phyloP scores from a whole-genome alignment of 1,140 invertebrate species.

The Augochlora pura region DNA sequence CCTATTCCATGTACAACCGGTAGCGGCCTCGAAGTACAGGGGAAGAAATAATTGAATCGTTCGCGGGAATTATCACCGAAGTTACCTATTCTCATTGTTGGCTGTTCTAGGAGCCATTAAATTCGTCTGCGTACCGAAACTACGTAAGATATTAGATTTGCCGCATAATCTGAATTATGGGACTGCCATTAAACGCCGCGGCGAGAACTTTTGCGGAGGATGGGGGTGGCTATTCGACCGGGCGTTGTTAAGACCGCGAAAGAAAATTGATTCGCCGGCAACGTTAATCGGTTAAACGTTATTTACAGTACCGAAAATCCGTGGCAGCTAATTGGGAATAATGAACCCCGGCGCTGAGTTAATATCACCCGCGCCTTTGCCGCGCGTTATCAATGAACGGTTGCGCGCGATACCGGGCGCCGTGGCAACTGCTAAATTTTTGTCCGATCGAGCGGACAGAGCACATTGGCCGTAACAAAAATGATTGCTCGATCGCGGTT shows the following conservation, averaged over 20 bases:
- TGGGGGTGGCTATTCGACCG: no score
- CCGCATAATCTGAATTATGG: not conserved
- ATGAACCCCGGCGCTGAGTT: no score
- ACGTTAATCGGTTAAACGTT: not conserved
- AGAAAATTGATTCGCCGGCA: not conserved
- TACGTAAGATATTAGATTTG: slow-evolving; percentile 5
- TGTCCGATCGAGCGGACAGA: no score
- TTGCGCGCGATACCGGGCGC: no score
- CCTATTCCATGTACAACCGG: no score
- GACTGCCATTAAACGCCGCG: not conserved
- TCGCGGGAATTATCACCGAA: slow-evolving; percentile 5
- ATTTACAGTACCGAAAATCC: no score
- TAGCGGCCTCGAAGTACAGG: not conserved
- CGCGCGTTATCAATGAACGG: no score
- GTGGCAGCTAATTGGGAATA: no score
- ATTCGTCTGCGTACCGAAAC: slow-evolving; percentile 16
- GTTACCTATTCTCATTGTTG: slow-evolving; percentile 15
- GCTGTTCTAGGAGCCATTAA: slow-evolving; percentile 11
- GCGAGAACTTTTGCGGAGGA: not conserved
- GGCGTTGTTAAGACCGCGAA: not conserved
- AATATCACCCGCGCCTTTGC: no score
- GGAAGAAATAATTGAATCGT: slow-evolving; percentile 22
- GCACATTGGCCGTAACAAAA: no score
- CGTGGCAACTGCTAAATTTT: no score
- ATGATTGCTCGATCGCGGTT: no score